Conservation (phyloP, 2,888 invertebrate species). For the Lacanobia oleracea region DNA sequence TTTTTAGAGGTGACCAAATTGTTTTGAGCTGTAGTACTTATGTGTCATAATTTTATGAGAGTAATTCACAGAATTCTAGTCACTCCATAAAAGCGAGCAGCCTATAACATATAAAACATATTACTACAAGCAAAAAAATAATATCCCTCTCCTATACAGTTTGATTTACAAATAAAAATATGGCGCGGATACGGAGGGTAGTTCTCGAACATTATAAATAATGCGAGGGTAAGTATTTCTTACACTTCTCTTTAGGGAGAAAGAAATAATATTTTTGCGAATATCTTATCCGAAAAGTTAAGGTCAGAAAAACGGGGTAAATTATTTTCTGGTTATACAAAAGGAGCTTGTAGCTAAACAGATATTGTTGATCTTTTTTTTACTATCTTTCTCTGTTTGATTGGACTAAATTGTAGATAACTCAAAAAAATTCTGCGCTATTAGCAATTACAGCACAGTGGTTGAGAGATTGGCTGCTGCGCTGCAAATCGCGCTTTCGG, state of each 20-base stretch:
- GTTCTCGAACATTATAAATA: conserved; percentile 54
- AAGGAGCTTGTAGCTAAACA: neutral
- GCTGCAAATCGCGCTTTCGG: too few species aligned
- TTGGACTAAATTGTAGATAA: too few species aligned
- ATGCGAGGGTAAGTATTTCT: conserved; percentile 48
- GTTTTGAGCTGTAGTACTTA: too few species aligned
- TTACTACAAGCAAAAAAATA: conserved; percentile 29
- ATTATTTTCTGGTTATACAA: neutral
- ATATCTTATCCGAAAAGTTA: conserved; percentile 27
- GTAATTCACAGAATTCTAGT: neutral
- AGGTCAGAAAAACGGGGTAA: conserved; percentile 14
- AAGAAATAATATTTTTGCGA: conserved; percentile 48
- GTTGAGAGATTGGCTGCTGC: too few species aligned
- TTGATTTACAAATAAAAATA: conserved; percentile 57
- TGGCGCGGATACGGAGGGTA: conserved; percentile 36
- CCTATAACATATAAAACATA: neutral
- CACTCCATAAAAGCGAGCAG: too few species aligned
- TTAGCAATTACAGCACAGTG: too few species aligned
- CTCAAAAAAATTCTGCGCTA: too few species aligned
- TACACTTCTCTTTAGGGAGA: conserved; percentile 30
- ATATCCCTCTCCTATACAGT: conserved; percentile 18
- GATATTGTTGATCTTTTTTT: too few species aligned
- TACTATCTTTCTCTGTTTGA: too few species aligned
- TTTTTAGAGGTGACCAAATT: too few species aligned
- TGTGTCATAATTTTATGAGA: neutral